These are phyloP conservation scores for Babylonia areolata DNA, from an alignment of 1,140 invertebrate species.

Conservation along the genomic window DNA sequence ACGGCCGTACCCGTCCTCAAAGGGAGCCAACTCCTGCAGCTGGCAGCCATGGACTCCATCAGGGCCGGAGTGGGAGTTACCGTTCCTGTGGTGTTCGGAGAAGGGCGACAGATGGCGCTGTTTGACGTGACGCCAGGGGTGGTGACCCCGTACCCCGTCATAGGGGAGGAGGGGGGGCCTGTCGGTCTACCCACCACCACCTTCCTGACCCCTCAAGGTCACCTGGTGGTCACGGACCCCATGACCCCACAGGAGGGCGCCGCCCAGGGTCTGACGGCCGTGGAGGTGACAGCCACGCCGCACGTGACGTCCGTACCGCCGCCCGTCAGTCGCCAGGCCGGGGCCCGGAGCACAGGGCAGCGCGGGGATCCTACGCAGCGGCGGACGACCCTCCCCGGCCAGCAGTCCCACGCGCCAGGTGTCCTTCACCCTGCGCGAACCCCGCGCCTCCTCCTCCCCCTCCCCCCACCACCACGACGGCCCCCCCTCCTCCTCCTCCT, in stretches of 20 bases:
- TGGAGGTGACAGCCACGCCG: background rate
- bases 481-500: background rate
- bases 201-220: conserved; percentile 24
- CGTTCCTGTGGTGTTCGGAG: conserved; percentile 1
- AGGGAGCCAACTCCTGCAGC: conserved; percentile 23
- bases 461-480: background rate
- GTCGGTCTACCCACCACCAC: background rate
- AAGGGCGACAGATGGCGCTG: background rate
- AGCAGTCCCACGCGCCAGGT: conserved; percentile 16
- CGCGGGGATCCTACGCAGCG: background rate
- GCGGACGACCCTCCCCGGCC: background rate
- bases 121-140: conserved; percentile 10
- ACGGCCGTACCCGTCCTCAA: conserved; percentile 12
- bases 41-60: background rate
- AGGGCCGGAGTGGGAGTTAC: background rate
- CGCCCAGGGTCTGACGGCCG: background rate
- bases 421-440: background rate
- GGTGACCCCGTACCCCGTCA: background rate
- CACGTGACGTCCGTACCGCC: background rate
- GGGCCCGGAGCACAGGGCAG: background rate
- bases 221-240: conserved; percentile 25
- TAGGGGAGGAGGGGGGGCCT: background rate
- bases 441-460: background rate
- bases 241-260: conserved; percentile 6
- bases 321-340: background rate